Evolutionary conservation across 2,113 vertebrate species (phyloP).

Genomic region (Cottus gobio): DNA sequence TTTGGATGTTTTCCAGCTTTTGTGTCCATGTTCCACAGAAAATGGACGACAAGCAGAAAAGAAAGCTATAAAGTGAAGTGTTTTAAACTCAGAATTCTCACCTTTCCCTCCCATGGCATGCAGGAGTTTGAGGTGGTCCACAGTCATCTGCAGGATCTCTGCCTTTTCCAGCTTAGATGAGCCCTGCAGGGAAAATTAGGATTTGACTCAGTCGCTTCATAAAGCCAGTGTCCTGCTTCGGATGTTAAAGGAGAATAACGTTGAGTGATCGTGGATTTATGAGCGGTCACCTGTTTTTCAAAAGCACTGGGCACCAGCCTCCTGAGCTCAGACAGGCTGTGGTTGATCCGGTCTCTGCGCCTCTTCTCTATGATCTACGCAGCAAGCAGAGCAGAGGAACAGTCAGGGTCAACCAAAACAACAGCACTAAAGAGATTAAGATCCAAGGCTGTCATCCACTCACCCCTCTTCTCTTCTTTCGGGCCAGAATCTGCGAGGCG

Average conservation of each 20-base stretch:
- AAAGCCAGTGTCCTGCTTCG: neutral
- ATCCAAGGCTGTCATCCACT: constrained; percentile 67
- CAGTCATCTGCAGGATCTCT: constrained; percentile 96
- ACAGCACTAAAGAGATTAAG: constrained; percentile 23
- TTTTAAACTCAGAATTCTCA: constrained; percentile 58
- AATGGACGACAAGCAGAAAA: neutral
- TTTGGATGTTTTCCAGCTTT: neutral
- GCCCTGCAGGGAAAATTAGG: constrained; percentile 79
- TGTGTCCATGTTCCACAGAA: neutral
- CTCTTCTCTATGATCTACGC: constrained; percentile 94
- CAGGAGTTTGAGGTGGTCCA: constrained; percentile 95
- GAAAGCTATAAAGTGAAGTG: neutral
- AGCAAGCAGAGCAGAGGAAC: constrained; percentile 4
- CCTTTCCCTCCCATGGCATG: constrained; percentile 93
- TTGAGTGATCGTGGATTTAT: neutral
- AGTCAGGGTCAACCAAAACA: constrained; percentile 1
- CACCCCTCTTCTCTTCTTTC: constrained; percentile 96
- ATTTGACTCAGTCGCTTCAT: neutral
- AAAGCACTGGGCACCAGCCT: constrained; percentile 93
- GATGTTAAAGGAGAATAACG: neutral
- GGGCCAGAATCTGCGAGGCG: constrained; percentile 92
- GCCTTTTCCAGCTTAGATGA: constrained; percentile 96
- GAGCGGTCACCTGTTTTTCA: constrained; percentile 90
- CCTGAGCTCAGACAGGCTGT: constrained; percentile 93
- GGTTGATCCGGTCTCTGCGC: constrained; percentile 94